These are phyloP conservation scores for Pomatorhinus ruficollis DNA, from an alignment of 2,113 vertebrate genomes.

Conservation along the genomic window DNA sequence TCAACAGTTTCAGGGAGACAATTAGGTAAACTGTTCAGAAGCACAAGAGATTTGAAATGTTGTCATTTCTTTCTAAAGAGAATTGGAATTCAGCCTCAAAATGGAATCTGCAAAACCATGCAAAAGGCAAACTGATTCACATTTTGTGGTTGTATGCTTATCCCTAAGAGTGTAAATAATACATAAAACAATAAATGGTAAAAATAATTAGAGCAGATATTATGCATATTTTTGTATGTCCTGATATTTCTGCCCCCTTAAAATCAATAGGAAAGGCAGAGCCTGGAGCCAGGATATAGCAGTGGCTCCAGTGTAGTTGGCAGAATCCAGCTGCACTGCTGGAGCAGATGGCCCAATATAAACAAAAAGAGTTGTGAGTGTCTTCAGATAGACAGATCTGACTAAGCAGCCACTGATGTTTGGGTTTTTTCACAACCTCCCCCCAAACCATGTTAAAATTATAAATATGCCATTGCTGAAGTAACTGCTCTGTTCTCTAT, in stretches of 20 bases:
- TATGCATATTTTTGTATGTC: neutral
- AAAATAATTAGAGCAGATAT: neutral
- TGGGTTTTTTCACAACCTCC: neutral
- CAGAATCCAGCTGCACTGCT: neutral
- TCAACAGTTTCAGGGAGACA: neutral
- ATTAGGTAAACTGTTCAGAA: neutral
- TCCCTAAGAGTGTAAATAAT: neutral
- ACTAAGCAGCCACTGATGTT: neutral
- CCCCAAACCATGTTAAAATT: neutral
- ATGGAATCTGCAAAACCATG: neutral
- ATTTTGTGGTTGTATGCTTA: neutral
- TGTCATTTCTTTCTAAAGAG: neutral
- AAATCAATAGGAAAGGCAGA: neutral
- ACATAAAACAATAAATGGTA: neutral
- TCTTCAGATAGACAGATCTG: neutral
- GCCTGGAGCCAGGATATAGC: neutral
- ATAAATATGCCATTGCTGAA: neutral
- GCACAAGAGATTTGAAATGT: neutral
- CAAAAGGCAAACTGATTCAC: neutral
- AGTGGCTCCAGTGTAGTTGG: neutral
- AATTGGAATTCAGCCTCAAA: neutral
- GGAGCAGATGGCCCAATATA: neutral
- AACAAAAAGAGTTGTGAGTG: neutral
- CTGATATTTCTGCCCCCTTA: neutral
- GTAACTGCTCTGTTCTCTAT: neutral